Evolutionary conservation across 2,888 invertebrate species (phyloP), one percentile per base, ranked within the genome.

Genomic region (Diaprepes abbreviatus): DNA sequence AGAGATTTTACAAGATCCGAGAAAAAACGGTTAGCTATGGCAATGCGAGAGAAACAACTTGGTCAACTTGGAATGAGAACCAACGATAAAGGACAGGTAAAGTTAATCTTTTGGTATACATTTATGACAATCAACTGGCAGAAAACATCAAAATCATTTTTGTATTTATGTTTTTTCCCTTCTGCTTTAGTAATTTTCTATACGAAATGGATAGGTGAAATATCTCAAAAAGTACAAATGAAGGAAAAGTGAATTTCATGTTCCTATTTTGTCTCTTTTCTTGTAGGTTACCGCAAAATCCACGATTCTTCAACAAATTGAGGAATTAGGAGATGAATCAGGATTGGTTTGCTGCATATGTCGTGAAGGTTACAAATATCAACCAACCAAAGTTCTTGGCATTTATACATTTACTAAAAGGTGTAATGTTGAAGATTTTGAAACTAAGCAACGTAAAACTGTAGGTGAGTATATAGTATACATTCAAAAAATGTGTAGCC

Each of bases 11-110:
- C 98, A 0, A 89, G 96, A 74, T 91, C 95, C 79, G 98, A 98
- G 83, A 98, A 98, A 89, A 98, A 98, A 84, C 91, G 97, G 0
- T 86, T 98, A 60, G 98, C 98, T 0, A 98, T 98, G 98, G 97
- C 97, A 0, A 98, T 97, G 86, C 89, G 98, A 52, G 95, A 97
- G 83, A 95, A 97, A 76, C 98, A 98, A 81, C 87, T 99, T 17
- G 96, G 95, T 71, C 96, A 96, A 16, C 87, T 98, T 64, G 98
- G 98, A 66, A 95, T 95, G 92, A 89, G 96, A 79, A 96, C 97
- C 1, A 98, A 98, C 86, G 97, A 97, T 80, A 97, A 97, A 83
- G 98, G 98, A 0, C 97, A 97, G 85, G 95, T 96, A 58, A 33
- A 36, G 10, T 3, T 28, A 33, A n/a, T n/a, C n/a, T n/a, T n/a